Evolutionary conservation across 2,888 invertebrate genomes (phyloP).

Genomic region (Chymomyza fuscimana): DNA sequence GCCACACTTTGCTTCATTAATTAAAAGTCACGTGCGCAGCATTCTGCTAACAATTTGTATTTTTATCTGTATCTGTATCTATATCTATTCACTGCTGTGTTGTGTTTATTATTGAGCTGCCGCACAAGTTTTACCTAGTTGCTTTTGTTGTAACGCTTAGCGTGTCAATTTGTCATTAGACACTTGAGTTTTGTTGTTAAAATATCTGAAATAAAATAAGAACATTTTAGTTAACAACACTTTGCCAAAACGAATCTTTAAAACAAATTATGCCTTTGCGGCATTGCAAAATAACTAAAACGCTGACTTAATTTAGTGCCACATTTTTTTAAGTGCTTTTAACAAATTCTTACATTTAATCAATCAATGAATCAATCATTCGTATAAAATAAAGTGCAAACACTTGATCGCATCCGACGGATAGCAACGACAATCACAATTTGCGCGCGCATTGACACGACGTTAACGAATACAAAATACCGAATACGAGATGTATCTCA

Average conservation of each 20-base stretch:
- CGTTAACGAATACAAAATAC: background rate
- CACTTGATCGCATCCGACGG: background rate
- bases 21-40: conserved; percentile 67
- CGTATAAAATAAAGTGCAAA: background rate
- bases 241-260: conserved; percentile 15
- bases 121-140: background rate
- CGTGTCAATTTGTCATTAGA: conserved; percentile 12
- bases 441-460: conserved; percentile 29
- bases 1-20: conserved; percentile 39
- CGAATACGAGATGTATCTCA: background rate
- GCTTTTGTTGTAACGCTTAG: background rate
- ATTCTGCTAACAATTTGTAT: conserved; percentile 18
- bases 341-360: conserved; percentile 15
- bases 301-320: conserved; percentile 26
- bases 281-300: conserved; percentile 33
- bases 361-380: background rate
- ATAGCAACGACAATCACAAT: conserved; percentile 1
- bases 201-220: conserved; percentile 40
- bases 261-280: conserved; percentile 11
- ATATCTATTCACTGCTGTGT: background rate
- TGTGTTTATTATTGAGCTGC: background rate
- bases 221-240: conserved; percentile 21
- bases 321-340: background rate
- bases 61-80: conserved; percentile 24
- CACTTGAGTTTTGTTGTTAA: conserved; percentile 48